These are phyloP conservation scores for Microcaecilia unicolor DNA, from an alignment of 2,797 vertebrate genomes.

Conservation along the genomic window DNA sequence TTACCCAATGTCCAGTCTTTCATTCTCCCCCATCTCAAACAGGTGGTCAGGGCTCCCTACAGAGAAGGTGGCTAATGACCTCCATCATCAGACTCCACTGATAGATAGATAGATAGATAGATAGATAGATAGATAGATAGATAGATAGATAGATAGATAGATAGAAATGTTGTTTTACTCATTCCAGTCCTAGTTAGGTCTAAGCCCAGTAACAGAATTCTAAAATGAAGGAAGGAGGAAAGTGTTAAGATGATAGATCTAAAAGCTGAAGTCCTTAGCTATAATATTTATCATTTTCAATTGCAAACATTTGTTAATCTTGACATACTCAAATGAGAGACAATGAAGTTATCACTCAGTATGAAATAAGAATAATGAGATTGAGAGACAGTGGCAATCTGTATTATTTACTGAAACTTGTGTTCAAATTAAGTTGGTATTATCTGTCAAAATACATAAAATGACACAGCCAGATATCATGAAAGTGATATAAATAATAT, in stretches of 20 bases:
- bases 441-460: slow-evolving; percentile 14
- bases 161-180: too few relatives aligned
- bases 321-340: slow-evolving; percentile 4
- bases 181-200: too few relatives aligned
- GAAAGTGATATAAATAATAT: background rate
- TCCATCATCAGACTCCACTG: too few relatives aligned
- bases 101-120: too few relatives aligned
- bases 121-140: too few relatives aligned
- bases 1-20: too few relatives aligned
- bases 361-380: slow-evolving; percentile 5
- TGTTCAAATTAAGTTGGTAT: slow-evolving; percentile 10
- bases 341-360: slow-evolving; percentile 1
- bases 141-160: too few relatives aligned
- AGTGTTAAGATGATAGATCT: slow-evolving; percentile 7
- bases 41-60: too few relatives aligned
- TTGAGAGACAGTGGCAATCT: background rate
- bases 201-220: too few relatives aligned
- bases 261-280: background rate
- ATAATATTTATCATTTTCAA: background rate
- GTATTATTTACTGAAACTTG: background rate
- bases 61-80: too few relatives aligned
- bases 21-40: too few relatives aligned
- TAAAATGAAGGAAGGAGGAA: background rate
- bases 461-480: background rate
- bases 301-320: background rate